These are phyloP conservation scores for Hipparchia semele DNA, from an alignment of 2,888 invertebrate species.

Conservation along the genomic window DNA sequence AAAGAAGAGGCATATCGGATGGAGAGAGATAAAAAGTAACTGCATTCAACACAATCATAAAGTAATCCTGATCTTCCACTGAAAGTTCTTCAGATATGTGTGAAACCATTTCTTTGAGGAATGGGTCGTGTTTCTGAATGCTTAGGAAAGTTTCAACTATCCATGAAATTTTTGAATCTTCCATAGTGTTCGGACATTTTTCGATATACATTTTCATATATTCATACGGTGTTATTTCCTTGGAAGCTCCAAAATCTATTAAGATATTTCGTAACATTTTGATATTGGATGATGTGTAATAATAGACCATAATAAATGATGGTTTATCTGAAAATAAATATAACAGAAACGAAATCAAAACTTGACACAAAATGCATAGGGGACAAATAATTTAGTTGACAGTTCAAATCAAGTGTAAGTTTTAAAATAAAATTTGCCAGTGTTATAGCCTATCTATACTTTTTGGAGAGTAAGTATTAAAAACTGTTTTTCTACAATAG, in stretches of 20 bases:
- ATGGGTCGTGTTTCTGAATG: slow-evolving; percentile 61
- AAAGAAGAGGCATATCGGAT: slow-evolving; percentile 58
- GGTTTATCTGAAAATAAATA: slow-evolving; percentile 31
- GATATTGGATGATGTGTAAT: slow-evolving; percentile 68
- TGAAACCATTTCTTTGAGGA: slow-evolving; percentile 57
- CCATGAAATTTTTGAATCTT: slow-evolving; percentile 69
- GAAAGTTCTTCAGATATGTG: slow-evolving; percentile 59
- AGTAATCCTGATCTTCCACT: slow-evolving; percentile 64
- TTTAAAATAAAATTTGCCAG: background rate
- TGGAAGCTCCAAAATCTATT: slow-evolving; percentile 55
- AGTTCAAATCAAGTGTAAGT: slow-evolving; percentile 31
- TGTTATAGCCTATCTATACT: background rate
- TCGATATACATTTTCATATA: slow-evolving; percentile 69
- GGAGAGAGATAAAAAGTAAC: slow-evolving; percentile 63
- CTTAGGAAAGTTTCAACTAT: slow-evolving; percentile 67
- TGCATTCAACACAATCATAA: slow-evolving; percentile 64
- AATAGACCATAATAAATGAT: slow-evolving; percentile 65
- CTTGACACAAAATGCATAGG: slow-evolving; percentile 50
- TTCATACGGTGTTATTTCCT: slow-evolving; percentile 64
- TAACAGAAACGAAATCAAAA: slow-evolving; percentile 52
- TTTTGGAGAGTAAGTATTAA: no score
- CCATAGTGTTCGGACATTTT: slow-evolving; percentile 62
- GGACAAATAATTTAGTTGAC: slow-evolving; percentile 52
- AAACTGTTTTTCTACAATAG: no score
- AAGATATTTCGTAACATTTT: slow-evolving; percentile 66